Conservation (phyloP, 2,888 invertebrate genomes). For the Antitype chi region DNA sequence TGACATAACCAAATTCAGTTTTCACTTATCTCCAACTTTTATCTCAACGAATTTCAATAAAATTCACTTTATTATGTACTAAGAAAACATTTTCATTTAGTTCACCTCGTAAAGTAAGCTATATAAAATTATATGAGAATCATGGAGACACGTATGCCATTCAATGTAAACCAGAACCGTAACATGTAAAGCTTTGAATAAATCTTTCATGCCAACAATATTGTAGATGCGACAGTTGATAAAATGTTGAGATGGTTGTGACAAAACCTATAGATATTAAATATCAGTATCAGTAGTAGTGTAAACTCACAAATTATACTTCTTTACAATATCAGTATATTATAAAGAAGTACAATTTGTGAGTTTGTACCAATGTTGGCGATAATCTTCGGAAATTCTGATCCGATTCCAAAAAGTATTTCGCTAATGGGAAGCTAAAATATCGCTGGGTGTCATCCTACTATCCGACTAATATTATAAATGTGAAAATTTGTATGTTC, state of each 20-base stretch:
- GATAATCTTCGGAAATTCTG: no score
- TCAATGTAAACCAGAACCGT: neutral
- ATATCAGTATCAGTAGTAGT: no score
- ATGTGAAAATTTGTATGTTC: no score
- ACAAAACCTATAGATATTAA: no score
- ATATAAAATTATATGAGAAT: constrained; percentile 25
- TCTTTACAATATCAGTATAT: no score
- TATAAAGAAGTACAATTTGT: no score
- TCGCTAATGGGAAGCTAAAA: no score
- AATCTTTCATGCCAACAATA: neutral
- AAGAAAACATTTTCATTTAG: constrained; percentile 28
- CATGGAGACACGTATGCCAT: neutral
- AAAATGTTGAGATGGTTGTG: neutral
- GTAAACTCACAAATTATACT: no score
- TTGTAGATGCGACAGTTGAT: neutral
- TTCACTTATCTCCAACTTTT: constrained; percentile 4
- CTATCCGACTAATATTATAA: no score
- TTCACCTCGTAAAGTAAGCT: constrained; percentile 33
- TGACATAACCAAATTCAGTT: constrained; percentile 28
- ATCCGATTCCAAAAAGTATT: no score
- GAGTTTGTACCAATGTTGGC: no score
- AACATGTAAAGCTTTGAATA: constrained; percentile 26
- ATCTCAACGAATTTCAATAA: constrained; percentile 16
- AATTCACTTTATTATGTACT: constrained; percentile 13
- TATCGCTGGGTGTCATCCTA: no score